Conservation (phyloP, 2,113 vertebrate species). For the Pristiophorus japonicus region DNA sequence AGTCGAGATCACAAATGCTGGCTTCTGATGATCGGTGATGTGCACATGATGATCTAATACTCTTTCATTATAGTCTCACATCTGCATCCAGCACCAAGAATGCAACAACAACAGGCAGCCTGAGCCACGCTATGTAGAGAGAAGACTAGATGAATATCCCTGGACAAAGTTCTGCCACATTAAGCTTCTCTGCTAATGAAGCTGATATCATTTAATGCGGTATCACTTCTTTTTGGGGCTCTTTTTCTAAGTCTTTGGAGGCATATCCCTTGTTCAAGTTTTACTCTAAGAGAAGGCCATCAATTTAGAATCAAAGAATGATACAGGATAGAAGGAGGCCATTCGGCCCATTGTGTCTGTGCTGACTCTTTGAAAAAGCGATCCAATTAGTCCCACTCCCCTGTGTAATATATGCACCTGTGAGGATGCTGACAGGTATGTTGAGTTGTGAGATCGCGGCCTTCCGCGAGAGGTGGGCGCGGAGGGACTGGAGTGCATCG, state of each 20-base stretch:
- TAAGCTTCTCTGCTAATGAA: not conserved
- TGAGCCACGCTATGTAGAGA: not conserved
- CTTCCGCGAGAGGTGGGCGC: no score
- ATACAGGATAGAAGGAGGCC: not conserved
- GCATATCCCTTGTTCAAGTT: not conserved
- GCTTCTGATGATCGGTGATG: slow-evolving; percentile 27
- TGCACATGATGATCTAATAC: slow-evolving; percentile 2
- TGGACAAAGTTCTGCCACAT: not conserved
- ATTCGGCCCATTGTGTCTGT: not conserved
- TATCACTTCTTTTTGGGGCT: not conserved
- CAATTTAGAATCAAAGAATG: not conserved
- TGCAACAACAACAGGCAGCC: not conserved
- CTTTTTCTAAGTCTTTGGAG: not conserved
- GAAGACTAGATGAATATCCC: not conserved
- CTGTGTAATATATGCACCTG: no score
- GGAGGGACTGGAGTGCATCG: no score
- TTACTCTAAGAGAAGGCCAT: not conserved
- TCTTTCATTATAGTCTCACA: slow-evolving; percentile 16
- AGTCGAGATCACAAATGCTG: slow-evolving; percentile 26
- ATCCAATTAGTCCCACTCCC: not conserved
- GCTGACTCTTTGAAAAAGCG: not conserved
- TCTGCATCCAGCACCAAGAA: not conserved
- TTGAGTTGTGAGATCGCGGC: no score
- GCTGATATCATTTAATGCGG: not conserved
- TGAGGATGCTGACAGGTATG: no score